Percentiles rank a stretch among this genome's conserved stretches.
Conservation (phyloP, 1,140 invertebrate genomes). For the Oryctes rhinoceros region DNA sequence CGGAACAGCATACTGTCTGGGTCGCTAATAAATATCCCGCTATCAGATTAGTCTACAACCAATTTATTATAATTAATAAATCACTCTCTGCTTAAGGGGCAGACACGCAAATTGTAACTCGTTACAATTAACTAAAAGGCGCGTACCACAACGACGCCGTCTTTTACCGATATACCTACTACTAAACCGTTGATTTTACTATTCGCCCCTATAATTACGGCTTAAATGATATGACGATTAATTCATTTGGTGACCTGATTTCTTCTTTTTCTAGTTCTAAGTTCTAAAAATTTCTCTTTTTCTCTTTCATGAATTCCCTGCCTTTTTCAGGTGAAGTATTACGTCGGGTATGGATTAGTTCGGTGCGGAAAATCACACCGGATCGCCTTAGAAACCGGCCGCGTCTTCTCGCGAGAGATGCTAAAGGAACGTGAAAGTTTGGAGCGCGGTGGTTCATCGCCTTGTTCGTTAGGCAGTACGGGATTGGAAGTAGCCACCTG, state of each 20-base stretch:
- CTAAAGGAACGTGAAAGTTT: constrained; percentile 59
- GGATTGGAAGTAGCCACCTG: constrained; percentile 55
- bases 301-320: neutral
- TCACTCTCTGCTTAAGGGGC: neutral
- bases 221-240: neutral
- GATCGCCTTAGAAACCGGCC: neutral
- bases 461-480: constrained; percentile 55
- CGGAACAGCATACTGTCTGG: neutral
- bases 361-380: neutral
- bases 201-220: neutral
- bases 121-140: constrained; percentile 21
- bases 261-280: neutral
- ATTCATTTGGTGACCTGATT: neutral
- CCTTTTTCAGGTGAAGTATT: constrained; percentile 19
- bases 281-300: neutral
- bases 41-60: neutral
- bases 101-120: constrained; percentile 31
- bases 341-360: neutral
- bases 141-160: constrained; percentile 10
- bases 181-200: neutral
- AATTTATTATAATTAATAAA: constrained; percentile 36
- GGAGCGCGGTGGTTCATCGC: constrained; percentile 56
- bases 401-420: constrained; percentile 48
- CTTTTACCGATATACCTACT: neutral
- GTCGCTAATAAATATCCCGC: constrained; percentile 25